Base-by-base conservation (phyloP, 2,888 invertebrate species). In the Ophion costatus region DNA sequence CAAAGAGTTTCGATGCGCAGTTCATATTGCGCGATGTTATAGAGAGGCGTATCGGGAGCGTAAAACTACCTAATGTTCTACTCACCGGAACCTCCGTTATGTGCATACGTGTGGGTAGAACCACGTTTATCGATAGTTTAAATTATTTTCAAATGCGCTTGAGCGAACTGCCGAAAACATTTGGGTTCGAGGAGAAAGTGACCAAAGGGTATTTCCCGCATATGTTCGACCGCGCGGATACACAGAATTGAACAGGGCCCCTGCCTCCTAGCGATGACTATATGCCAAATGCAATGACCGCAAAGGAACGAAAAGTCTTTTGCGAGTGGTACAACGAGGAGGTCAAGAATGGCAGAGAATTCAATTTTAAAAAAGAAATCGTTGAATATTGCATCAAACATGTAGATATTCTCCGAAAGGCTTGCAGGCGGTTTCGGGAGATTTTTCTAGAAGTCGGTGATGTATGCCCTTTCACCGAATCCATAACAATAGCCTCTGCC, bases 141-240 rank as follows among this genome's bases (percentile, higher is more conserved):
- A 90, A 89, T 85, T 91, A 90, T 82, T 89, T 91, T 61, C 90
- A 89, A 6, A 90, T 91, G 89, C 74, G 86, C n/a, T 75, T 90
- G 7, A 57, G 83, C 2, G 81, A 74, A 29, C 45, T 91, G 9
- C 89, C 90, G 4, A 90, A 90, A 86, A 87, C 90, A 2, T 90
- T 91, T 75, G 89, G 86, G 42, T 80, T 91, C 7, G 9, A 78
- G 0, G 83, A 69, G 1, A 66, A 74, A 10, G 51, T 76, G 3
- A 87, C 84, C 42, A 90, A 91, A 82, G 88, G 89, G 0, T 87
- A 87, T 69, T 91, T 90, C 83, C 90, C 89, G 2, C 88, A 86
- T 78, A 67, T 88, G 4, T 90, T 90, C 67, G 90, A 90, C 64
- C 89, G 10, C 10, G 80, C 81, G 0, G 88, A 80, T 67, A 90